phyloP scores from a whole-genome alignment of 1,140 invertebrate genomes.

The Drosophila novamexicana region DNA sequence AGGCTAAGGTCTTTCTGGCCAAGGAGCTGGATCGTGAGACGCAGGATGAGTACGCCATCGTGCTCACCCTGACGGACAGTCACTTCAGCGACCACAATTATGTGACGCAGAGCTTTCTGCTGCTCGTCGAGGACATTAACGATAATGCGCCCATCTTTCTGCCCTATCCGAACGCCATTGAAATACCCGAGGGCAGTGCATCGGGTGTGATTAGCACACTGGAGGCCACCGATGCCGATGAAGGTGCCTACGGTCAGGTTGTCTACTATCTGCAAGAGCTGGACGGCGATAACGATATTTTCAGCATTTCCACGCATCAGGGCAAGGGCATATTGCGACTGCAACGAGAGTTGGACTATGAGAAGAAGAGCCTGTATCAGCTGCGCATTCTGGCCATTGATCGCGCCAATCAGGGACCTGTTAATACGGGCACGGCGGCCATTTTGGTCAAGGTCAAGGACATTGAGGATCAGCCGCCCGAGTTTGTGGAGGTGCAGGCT shows the following conservation, averaged over 20 bases:
- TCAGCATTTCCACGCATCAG: slow-evolving; percentile 92
- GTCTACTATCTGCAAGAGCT: slow-evolving; percentile 91
- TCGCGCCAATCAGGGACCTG: slow-evolving; percentile 89
- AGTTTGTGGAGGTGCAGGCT: slow-evolving; percentile 94
- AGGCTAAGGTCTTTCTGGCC: slow-evolving; percentile 94
- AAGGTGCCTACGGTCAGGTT: slow-evolving; percentile 95
- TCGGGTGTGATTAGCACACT: slow-evolving; percentile 91
- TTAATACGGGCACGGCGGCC: slow-evolving; percentile 94
- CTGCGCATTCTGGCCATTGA: slow-evolving; percentile 93
- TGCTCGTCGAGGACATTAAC: slow-evolving; percentile 96
- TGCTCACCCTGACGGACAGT: slow-evolving; percentile 95
- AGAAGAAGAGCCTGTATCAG: slow-evolving; percentile 94
- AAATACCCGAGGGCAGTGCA: slow-evolving; percentile 90
- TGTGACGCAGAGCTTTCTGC: slow-evolving; percentile 94
- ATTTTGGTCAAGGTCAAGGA: slow-evolving; percentile 94
- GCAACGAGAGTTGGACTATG: slow-evolving; percentile 92
- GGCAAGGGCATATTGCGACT: slow-evolving; percentile 94
- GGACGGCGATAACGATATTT: slow-evolving; percentile 91
- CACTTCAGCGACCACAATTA: slow-evolving; percentile 94
- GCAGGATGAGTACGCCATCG: slow-evolving; percentile 94
- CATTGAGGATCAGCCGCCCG: slow-evolving; percentile 95
- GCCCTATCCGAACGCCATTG: slow-evolving; percentile 92
- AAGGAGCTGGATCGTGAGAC: slow-evolving; percentile 95
- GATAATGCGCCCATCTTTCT: slow-evolving; percentile 95
- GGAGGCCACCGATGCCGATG: slow-evolving; percentile 94